Percentiles rank a stretch among this genome's conserved stretches.
Evolutionary conservation across 2,113 vertebrate genomes (phyloP).

Genomic region (Bagarius yarrelli): DNA sequence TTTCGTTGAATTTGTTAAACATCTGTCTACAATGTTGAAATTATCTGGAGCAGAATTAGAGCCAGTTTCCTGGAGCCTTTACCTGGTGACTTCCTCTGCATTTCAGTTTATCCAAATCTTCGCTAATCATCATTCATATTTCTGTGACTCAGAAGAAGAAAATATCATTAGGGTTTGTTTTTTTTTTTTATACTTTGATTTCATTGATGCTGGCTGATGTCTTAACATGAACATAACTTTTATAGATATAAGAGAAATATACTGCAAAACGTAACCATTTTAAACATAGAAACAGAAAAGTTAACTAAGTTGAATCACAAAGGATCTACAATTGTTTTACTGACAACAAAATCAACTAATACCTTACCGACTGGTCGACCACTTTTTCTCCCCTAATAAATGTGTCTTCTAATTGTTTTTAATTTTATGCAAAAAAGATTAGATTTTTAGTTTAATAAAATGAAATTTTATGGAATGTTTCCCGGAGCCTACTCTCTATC

Average conservation of each 20-base stretch:
- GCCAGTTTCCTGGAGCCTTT: not conserved
- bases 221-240: not conserved
- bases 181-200: not conserved
- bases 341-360: not conserved
- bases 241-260: not conserved
- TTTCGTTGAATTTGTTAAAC: no score
- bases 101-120: not conserved
- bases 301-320: not conserved
- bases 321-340: not conserved
- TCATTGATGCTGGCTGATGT: not conserved
- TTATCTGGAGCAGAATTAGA: slow-evolving; percentile 5
- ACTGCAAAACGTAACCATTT: not conserved
- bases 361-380: no score
- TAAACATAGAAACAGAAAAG: not conserved
- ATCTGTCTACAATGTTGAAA: not conserved
- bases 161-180: not conserved
- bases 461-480: not conserved
- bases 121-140: no score
- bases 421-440: not conserved
- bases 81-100: not conserved
- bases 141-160: not conserved
- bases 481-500: not conserved
- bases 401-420: not conserved
- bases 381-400: not conserved
- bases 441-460: not conserved